phyloP scores from a whole-genome alignment of 2,888 invertebrate genomes.

The Eledone cirrhosa region DNA sequence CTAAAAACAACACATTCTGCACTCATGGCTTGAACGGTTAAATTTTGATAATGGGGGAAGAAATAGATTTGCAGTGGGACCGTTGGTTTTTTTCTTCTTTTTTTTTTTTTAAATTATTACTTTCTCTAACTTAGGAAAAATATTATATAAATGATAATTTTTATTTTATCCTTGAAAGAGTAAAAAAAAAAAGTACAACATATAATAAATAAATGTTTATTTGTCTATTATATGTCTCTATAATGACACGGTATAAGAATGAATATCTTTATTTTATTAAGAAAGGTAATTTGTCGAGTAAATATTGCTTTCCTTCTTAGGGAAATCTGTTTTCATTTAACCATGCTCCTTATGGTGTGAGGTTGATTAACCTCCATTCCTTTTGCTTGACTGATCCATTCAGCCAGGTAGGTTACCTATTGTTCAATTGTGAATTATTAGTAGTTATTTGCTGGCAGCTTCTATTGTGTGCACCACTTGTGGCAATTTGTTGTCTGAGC shows the following conservation, averaged over 20 bases:
- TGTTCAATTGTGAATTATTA: constrained; percentile 20
- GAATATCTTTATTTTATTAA: too few species aligned
- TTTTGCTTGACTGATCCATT: constrained; percentile 25
- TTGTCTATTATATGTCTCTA: too few species aligned
- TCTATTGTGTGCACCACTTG: constrained; percentile 23
- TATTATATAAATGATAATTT: too few species aligned
- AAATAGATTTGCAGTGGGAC: not conserved
- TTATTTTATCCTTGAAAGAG: too few species aligned
- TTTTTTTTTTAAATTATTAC: not conserved
- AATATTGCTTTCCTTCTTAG: constrained; percentile 20
- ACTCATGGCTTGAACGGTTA: constrained; percentile 25
- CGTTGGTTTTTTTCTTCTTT: not conserved
- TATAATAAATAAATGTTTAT: too few species aligned
- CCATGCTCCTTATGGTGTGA: not conserved
- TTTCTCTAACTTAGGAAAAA: not conserved
- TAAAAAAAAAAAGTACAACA: too few species aligned
- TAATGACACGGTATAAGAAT: too few species aligned
- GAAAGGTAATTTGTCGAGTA: not conserved
- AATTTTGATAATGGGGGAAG: constrained; percentile 1
- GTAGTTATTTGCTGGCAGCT: constrained; percentile 26
- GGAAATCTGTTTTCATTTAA: constrained; percentile 16
- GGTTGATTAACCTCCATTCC: constrained; percentile 9
- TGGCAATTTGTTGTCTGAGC: constrained; percentile 5
- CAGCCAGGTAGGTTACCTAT: constrained; percentile 24
- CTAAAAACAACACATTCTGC: constrained; percentile 26